A percentile compares a stretch with the other conserved stretches of the same genome.
Conservation (phyloP, 37 sponge, comb jelly and placozoan species). For the Lycopodina hypogea region DNA sequence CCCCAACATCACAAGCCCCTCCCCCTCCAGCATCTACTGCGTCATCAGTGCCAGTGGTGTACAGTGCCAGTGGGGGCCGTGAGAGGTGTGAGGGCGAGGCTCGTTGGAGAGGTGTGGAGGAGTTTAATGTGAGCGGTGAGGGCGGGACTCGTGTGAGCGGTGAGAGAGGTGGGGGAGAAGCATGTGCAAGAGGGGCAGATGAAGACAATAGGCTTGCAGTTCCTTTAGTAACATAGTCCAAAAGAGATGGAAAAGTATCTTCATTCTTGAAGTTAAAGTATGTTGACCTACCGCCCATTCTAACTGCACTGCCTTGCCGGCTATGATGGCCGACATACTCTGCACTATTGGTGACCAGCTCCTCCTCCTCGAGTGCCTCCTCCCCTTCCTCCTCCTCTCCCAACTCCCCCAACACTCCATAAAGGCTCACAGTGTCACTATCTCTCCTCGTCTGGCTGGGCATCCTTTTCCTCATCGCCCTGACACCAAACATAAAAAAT, state of each 20-base stretch:
- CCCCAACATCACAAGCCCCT: background rate
- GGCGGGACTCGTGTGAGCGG: too few species aligned
- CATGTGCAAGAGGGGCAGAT: background rate
- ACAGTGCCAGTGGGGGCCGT: background rate
- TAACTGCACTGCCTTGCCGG: too few species aligned
- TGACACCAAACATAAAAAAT: too few species aligned
- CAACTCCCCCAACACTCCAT: constrained; percentile 36
- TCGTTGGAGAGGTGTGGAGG: background rate
- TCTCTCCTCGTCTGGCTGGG: background rate
- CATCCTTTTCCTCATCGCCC: background rate
- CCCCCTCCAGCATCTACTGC: background rate
- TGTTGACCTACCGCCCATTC: too few species aligned
- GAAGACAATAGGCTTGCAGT: background rate
- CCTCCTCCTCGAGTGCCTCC: background rate
- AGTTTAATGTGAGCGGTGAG: background rate
- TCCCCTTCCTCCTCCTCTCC: background rate
- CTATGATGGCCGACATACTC: background rate
- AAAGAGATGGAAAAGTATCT: too few species aligned
- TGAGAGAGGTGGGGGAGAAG: background rate
- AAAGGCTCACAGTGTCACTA: constrained; percentile 37
- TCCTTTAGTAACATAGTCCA: background rate
- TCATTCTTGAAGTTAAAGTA: too few species aligned
- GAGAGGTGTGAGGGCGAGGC: background rate
- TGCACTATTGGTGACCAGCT: background rate
- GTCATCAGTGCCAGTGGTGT: background rate